Evolutionary conservation across 2,113 vertebrate genomes (phyloP).

Genomic region (Coryphaenoides rupestris): DNA sequence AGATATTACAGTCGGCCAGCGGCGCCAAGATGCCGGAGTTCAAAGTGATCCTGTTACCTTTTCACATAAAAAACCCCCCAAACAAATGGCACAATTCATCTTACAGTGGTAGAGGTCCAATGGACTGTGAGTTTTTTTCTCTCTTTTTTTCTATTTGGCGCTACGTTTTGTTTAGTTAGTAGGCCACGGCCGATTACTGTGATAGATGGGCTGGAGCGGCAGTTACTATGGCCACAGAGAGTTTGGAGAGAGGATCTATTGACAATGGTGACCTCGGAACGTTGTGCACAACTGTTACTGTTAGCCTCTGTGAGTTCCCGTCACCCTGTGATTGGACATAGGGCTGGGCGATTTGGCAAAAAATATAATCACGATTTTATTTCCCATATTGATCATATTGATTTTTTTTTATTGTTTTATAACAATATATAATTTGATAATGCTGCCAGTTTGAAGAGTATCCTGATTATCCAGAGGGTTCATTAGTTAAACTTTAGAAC

Average conservation of each 20-base stretch:
- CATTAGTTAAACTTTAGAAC: too few relatives aligned
- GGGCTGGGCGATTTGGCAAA: too few relatives aligned
- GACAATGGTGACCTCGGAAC: conserved; percentile 19
- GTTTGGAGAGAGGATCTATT: conserved; percentile 13
- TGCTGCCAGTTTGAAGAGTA: too few relatives aligned
- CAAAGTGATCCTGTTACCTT: conserved; percentile 16
- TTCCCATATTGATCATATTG: too few relatives aligned
- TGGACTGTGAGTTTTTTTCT: neutral
- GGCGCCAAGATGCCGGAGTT: neutral
- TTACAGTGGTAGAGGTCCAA: conserved; percentile 1
- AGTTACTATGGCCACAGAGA: conserved; percentile 33
- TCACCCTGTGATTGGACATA: conserved; percentile 26
- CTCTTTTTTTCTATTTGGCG: conserved; percentile 30
- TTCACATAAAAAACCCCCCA: neutral
- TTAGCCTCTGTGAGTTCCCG: conserved; percentile 19
- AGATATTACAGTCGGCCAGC: conserved; percentile 15
- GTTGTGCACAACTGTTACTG: conserved; percentile 31
- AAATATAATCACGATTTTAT: too few relatives aligned
- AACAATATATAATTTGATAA: too few relatives aligned
- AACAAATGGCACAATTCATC: conserved; percentile 14
- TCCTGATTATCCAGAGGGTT: too few relatives aligned
- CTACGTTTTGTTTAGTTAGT: conserved; percentile 20
- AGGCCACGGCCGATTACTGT: conserved; percentile 18
- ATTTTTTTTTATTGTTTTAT: too few relatives aligned
- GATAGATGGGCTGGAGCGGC: conserved; percentile 33